Base-by-base conservation (phyloP, 30 jellyfish, hydroid and myxozoan species). In the Cassiopea andromeda region DNA sequence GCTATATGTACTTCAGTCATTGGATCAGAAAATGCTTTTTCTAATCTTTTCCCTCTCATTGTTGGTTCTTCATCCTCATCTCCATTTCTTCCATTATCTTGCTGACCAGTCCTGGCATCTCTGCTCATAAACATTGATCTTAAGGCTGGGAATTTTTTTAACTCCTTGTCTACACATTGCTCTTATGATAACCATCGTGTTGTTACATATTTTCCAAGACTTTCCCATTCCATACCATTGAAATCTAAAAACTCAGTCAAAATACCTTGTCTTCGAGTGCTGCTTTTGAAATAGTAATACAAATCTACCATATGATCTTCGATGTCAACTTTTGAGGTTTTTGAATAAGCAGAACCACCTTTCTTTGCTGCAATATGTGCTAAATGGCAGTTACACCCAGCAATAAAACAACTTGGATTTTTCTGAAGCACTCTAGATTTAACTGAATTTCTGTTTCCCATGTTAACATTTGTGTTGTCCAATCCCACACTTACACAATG, bases 331-430 rank as follows among this genome's bases (percentile, higher is more conserved):
- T 77, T 83, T 57, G 70, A 5, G 46, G 17, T 45, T 59, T 69
- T 76, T 57, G 87, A 59, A 57, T 85, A 91, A n/a, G 85, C 66
- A 83, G 84, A 89, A 72, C 75, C 44, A 6, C 85, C 91, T 14
- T 89, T 60, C 74, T 82, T 89, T 7, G 97, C 94, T n/a, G 74
- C 94, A 8, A 91, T 18, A 64, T 91, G 97, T 43, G 93, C 97
- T 74, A 91, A 87, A 54, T 91, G 97, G 70, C 92, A 91, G 43
- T 92, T 93, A 78, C 97, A 91, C 48, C 97, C 97, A 73, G 78
- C 92, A 60, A 91, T 91, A 67, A 91, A 91, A 72, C 44, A 6
- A 27, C 64, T 73, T 60, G 54, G 78, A 64, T 85, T 86, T 47
- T 84, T 73, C 15, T 57, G 88, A 27, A 5, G n/a, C 49, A 44